Percentiles rank a stretch among this genome's conserved stretches.
These are phyloP conservation scores for Hoplias malabaricus DNA, from an alignment of 2,113 vertebrate species.

Conservation along the genomic window DNA sequence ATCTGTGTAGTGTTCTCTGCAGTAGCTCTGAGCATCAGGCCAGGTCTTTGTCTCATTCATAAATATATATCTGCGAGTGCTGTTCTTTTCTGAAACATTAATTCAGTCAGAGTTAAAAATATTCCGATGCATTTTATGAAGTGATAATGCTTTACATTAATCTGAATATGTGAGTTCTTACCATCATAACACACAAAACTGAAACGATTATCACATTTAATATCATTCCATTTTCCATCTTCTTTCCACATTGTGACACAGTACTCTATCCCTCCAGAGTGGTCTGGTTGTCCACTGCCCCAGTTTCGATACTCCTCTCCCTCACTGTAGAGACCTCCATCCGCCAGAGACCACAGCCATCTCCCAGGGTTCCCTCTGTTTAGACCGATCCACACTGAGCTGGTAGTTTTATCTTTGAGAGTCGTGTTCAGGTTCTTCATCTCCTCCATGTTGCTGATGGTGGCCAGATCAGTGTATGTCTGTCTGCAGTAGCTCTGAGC, in stretches of 20 bases:
- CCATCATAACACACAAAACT: conserved; percentile 17
- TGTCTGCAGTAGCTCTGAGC: too few species aligned
- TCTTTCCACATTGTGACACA: not conserved
- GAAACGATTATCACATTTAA: fast-evolving
- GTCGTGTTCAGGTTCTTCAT: not conserved
- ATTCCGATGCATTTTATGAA: too few species aligned
- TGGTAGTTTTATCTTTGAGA: not conserved
- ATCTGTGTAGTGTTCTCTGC: not conserved
- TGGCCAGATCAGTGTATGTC: too few species aligned
- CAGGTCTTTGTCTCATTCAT: not conserved
- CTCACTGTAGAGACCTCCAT: not conserved
- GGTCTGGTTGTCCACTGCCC: not conserved
- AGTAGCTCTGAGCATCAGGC: not conserved
- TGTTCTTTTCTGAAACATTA: not conserved
- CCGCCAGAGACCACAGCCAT: conserved; percentile 22
- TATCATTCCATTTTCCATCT: not conserved
- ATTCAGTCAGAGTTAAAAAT: too few species aligned
- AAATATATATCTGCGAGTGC: not conserved
- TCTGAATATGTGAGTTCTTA: not conserved
- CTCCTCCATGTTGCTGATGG: conserved; percentile 7
- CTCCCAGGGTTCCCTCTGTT: not conserved
- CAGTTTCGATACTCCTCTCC: not conserved
- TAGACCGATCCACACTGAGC: conserved; percentile 19
- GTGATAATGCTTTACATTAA: not conserved
- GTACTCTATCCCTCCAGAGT: not conserved